Percentiles rank a stretch among this genome's conserved stretches.
Conservation (phyloP, 1,140 invertebrate genomes). For the Drosophila mojavensis region DNA sequence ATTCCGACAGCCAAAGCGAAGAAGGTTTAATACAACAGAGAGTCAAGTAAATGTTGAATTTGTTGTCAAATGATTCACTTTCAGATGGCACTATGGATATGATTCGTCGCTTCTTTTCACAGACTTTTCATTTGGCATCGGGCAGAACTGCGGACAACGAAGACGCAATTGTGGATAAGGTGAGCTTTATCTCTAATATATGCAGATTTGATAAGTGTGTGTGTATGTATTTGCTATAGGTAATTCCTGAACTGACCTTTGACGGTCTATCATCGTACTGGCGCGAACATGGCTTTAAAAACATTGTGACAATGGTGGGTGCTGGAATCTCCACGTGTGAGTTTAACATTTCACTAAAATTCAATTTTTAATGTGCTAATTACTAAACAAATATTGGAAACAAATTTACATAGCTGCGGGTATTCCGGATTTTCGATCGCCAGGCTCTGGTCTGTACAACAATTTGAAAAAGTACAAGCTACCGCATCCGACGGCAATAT, state of each 20-base stretch:
- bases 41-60: constrained; percentile 11
- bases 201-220: background rate
- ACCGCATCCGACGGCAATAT: constrained; percentile 96
- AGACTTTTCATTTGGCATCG: constrained; percentile 44
- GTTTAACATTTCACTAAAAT: constrained; percentile 49
- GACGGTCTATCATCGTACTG: constrained; percentile 90
- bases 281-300: constrained; percentile 90
- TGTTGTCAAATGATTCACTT: constrained; percentile 6
- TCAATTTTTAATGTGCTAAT: background rate
- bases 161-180: constrained; percentile 46
- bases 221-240: constrained; percentile 53
- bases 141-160: constrained; percentile 18
- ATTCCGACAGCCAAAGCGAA: constrained; percentile 18
- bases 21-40: constrained; percentile 21
- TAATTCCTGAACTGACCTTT: constrained; percentile 86
- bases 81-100: constrained; percentile 58
- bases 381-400: background rate
- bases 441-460: constrained; percentile 95
- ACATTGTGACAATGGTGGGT: constrained; percentile 96
- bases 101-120: constrained; percentile 60
- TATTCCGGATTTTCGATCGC: constrained; percentile 97
- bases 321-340: constrained; percentile 98
- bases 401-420: constrained; percentile 91
- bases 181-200: constrained; percentile 6
- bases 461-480: constrained; percentile 96